These are phyloP conservation scores for Petrocephalus sullivani DNA, from an alignment of 2,797 vertebrate genomes.

Conservation along the genomic window DNA sequence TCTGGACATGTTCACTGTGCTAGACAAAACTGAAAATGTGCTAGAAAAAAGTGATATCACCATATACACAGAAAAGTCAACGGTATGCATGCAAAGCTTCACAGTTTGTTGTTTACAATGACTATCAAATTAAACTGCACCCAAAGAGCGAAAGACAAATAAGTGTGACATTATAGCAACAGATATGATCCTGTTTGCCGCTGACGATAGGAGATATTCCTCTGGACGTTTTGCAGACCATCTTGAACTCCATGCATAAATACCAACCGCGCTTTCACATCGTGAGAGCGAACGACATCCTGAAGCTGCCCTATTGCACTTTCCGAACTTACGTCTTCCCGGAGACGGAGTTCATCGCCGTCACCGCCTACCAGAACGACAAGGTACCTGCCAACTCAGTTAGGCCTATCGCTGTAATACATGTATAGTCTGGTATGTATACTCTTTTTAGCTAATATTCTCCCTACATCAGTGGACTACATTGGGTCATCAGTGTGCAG, in stretches of 20 bases:
- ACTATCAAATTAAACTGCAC: background rate
- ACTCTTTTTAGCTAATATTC: background rate
- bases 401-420: background rate
- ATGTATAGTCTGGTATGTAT: background rate
- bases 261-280: constrained; percentile 94
- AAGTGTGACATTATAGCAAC: background rate
- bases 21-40: background rate
- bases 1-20: background rate
- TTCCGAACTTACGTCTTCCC: constrained; percentile 93
- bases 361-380: constrained; percentile 96
- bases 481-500: background rate
- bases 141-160: background rate
- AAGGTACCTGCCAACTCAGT: constrained; percentile 63
- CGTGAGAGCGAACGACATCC: constrained; percentile 86
- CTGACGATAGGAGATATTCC: background rate
- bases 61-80: background rate
- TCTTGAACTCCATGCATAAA: constrained; percentile 96
- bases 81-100: background rate
- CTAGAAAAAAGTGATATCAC: background rate
- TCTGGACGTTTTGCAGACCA: constrained; percentile 66
- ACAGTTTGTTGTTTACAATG: background rate
- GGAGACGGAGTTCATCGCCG: constrained; percentile 91
- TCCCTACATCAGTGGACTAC: background rate
- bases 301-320: constrained; percentile 91
- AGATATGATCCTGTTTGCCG: background rate